Percentiles rank a stretch among this genome's conserved stretches.
These are phyloP conservation scores for Hypothenemus hampei DNA, from an alignment of 1,140 invertebrate genomes.

Conservation along the genomic window DNA sequence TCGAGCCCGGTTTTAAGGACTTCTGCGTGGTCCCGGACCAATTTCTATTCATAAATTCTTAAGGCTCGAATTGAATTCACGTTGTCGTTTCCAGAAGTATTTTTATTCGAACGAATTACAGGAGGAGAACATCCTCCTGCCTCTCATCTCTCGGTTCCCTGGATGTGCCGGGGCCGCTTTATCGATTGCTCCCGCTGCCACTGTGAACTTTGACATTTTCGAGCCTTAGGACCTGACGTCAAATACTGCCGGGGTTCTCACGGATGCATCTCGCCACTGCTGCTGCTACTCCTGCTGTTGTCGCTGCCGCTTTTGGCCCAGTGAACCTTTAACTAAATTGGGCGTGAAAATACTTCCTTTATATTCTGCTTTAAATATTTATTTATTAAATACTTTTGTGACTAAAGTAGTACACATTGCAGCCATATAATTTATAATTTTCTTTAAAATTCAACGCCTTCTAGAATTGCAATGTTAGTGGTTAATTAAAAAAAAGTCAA, in stretches of 20 bases:
- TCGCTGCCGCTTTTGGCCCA: conserved; percentile 13
- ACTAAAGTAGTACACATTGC: too few species aligned
- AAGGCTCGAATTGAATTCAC: too few species aligned
- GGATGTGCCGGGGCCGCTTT: conserved; percentile 15
- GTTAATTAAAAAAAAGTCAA: too few species aligned
- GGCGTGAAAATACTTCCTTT: conserved; percentile 5
- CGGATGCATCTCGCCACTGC: conserved; percentile 9
- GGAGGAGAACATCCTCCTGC: conserved; percentile 4
- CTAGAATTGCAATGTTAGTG: too few species aligned
- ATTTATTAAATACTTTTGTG: too few species aligned
- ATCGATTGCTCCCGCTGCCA: conserved; percentile 16
- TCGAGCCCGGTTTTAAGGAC: too few species aligned
- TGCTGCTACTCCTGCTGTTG: too few species aligned
- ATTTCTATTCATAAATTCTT: too few species aligned
- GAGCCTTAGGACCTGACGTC: conserved; percentile 17
- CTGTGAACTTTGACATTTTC: conserved; percentile 24
- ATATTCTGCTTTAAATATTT: too few species aligned
- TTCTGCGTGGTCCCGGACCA: too few species aligned
- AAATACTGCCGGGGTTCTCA: not conserved
- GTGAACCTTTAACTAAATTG: conserved; percentile 10
- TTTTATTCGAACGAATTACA: conserved; percentile 14
- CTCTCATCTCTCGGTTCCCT: conserved; percentile 5
- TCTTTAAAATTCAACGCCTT: too few species aligned
- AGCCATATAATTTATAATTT: too few species aligned
- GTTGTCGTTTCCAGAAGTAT: not conserved